Evolutionary conservation across 2,113 vertebrate genomes (phyloP), one percentile per base, ranked within the genome.

Genomic region (Syngnathus floridae): DNA sequence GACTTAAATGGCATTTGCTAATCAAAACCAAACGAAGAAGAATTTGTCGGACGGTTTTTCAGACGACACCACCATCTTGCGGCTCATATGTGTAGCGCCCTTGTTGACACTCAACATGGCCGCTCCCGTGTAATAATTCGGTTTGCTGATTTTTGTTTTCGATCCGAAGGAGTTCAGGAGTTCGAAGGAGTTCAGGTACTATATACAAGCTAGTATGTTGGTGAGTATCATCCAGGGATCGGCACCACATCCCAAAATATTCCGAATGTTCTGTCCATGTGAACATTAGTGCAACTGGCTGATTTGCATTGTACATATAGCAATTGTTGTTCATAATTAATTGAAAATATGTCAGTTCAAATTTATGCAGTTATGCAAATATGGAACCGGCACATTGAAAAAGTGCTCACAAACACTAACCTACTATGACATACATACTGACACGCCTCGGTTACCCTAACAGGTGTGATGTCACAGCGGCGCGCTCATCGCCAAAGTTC

Each of bases 401-500:
- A 13, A 41, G 4, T 41, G 40, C 40, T 41, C 40, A 41, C 11
- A 13, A 12, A 41, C 7, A 11, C 2, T 1, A 41, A 41, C 11
- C 72, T 94, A 91, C 62, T 85, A 91, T 64, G 86, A 89, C n/a
- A n/a, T n/a, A n/a, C n/a, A n/a, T n/a, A n/a, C n/a, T n/a, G n/a
- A n/a, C 70, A 73, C 87, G 93, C 56, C 86, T 98, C 14, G 69
- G 72, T 74, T 90, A 89, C 31, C 87, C 96, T 2, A 89, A 92
- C 68, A 82, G 62, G 62, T 52, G 75, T 26, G 35, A 35, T 31
- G 64, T 97, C 79, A 91, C 90, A 0, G 3, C 77, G 0, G 4
- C 76, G 19, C 91, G 43, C 89, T 88, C 55, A 69, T 93, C 31
- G 81, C 87, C 59, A 89, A 76, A 74, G 89, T 82, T 43, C 87